Conservation (phyloP, 2,797 vertebrate genomes). For the Acridotheres tristis region DNA sequence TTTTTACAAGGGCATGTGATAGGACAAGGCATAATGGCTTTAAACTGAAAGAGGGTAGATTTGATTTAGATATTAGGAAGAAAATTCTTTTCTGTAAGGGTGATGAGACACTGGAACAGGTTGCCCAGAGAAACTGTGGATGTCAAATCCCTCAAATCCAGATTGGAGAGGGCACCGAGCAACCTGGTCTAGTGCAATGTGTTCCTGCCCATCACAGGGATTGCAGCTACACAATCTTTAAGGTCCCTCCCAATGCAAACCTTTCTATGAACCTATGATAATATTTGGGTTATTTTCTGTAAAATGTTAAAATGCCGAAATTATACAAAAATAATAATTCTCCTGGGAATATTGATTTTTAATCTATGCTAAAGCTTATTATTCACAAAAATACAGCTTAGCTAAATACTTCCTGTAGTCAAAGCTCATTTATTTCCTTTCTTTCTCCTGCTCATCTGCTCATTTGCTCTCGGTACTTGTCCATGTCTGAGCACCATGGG, state of each 20-base stretch:
- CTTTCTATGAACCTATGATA: neutral
- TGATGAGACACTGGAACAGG: neutral
- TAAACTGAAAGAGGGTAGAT: neutral
- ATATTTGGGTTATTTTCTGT: neutral
- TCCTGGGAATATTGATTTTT: neutral
- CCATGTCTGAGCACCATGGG: rapidly evolving
- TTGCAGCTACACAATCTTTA: neutral
- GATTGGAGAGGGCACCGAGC: neutral
- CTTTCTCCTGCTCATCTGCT: neutral
- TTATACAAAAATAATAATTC: neutral
- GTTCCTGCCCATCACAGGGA: neutral
- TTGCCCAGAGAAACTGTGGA: neutral
- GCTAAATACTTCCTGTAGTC: neutral
- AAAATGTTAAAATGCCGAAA: neutral
- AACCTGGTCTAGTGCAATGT: neutral
- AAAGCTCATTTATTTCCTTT: neutral
- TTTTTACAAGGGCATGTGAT: neutral
- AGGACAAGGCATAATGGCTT: neutral
- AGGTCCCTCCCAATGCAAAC: neutral
- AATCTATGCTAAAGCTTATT: neutral
- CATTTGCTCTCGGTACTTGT: neutral
- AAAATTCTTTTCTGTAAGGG: neutral
- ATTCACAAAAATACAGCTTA: neutral
- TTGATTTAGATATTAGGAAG: neutral
- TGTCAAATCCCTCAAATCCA: neutral